A percentile compares a stretch with the other conserved stretches of the same genome.
These are phyloP conservation scores for Conus betulinus DNA, from an alignment of 1,140 invertebrate genomes.

Conservation along the genomic window DNA sequence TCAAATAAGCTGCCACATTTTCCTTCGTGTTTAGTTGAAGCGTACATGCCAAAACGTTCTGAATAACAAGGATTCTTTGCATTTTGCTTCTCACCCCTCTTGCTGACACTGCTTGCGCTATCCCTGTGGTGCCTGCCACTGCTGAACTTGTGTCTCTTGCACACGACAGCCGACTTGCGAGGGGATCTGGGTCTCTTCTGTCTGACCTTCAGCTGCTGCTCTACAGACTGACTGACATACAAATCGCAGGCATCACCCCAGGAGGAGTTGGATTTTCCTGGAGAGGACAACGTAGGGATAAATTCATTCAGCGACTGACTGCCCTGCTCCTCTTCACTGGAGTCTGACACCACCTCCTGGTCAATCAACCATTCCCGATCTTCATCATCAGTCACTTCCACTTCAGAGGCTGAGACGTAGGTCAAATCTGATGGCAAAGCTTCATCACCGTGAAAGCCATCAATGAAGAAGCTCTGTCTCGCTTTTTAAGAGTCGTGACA, in stretches of 20 bases:
- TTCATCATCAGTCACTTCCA: constrained; percentile 35
- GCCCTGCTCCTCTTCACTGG: background rate
- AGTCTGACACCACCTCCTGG: background rate
- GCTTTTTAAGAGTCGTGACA: constrained; percentile 37
- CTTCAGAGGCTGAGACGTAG: constrained; percentile 35
- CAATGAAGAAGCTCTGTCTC: constrained; percentile 32
- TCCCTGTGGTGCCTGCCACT: background rate
- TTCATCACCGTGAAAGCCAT: constrained; percentile 26
- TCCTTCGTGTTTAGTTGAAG: background rate
- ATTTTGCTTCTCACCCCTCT: constrained; percentile 9
- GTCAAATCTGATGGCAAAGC: constrained; percentile 37
- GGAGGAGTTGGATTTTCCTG: constrained; percentile 42
- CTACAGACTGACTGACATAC: constrained; percentile 31
- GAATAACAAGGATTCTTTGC: background rate
- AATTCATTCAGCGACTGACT: constrained; percentile 19
- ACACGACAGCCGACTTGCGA: background rate
- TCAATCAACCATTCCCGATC: constrained; percentile 27
- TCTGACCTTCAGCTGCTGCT: background rate
- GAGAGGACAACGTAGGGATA: constrained; percentile 39
- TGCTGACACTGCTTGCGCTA: background rate
- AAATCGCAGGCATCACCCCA: constrained; percentile 48
- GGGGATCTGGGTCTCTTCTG: background rate
- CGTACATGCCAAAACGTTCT: background rate
- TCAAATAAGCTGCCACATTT: background rate
- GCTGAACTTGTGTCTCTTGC: constrained; percentile 1